Conservation (phyloP, 2,797 vertebrate genomes). For the Propithecus perrieri region DNA sequence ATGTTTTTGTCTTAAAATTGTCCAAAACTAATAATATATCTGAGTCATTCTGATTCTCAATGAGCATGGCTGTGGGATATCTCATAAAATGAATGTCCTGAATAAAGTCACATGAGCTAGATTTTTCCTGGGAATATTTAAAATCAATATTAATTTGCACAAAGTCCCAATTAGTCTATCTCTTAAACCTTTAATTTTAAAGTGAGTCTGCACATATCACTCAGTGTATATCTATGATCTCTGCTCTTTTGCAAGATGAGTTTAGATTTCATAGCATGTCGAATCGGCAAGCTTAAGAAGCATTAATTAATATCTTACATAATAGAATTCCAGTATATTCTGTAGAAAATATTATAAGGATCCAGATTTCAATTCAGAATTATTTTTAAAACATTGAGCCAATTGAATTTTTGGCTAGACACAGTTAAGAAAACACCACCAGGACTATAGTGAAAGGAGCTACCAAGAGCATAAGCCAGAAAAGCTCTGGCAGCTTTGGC, state of each 20-base stretch:
- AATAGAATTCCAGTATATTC: slow-evolving; percentile 6
- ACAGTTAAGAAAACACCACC: not conserved
- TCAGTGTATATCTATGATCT: not conserved
- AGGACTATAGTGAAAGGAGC: not conserved
- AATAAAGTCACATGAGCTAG: not conserved
- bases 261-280: slow-evolving; percentile 15
- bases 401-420: not conserved
- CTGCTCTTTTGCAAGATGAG: not conserved
- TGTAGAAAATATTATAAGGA: not conserved
- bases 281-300: not conserved
- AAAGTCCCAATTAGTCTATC: not conserved
- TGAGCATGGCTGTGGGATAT: not conserved
- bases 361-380: not conserved
- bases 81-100: not conserved
- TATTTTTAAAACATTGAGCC: slow-evolving; percentile 25
- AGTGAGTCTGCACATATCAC: not conserved
- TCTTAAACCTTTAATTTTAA: slow-evolving; percentile 50
- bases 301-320: not conserved
- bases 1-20: slow-evolving; percentile 56
- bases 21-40: slow-evolving; percentile 27
- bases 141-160: not conserved
- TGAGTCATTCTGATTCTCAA: not conserved
- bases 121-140: not conserved
- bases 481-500: not conserved
- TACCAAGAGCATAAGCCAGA: not conserved